Evolutionary conservation across 1,140 invertebrate species (phyloP).

Genomic region (Drosophila melanica): DNA sequence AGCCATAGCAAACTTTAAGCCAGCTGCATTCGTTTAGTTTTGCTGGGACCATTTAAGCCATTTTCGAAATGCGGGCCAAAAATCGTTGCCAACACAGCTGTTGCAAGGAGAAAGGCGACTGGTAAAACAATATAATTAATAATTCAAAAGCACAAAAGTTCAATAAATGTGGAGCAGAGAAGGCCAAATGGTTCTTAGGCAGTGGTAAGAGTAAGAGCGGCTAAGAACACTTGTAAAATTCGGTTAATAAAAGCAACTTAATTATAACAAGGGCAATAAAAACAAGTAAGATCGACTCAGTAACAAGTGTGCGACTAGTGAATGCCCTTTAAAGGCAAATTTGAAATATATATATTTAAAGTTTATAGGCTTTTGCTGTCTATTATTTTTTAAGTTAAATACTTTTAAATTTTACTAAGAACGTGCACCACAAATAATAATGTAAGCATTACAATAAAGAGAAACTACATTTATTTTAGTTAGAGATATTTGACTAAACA

Average conservation of each 20-base stretch:
- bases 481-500: too few relatives aligned
- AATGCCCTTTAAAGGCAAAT: background rate
- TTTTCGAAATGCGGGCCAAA: conserved; percentile 17
- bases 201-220: background rate
- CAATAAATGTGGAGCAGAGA: conserved; percentile 58
- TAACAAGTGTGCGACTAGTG: background rate
- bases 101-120: conserved; percentile 31
- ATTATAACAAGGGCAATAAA: conserved; percentile 60
- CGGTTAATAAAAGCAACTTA: conserved; percentile 72
- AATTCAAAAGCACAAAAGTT: conserved; percentile 68
- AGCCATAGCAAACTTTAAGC: conserved; percentile 3
- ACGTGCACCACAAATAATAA: too few relatives aligned
- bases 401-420: too few relatives aligned
- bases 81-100: conserved; percentile 23
- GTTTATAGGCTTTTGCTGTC: too few relatives aligned
- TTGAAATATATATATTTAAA: too few relatives aligned
- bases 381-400: too few relatives aligned
- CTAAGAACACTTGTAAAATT: conserved; percentile 64
- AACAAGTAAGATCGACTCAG: conserved; percentile 3
- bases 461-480: too few relatives aligned
- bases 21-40: conserved; percentile 6
- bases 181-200: conserved; percentile 33
- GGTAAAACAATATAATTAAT: conserved; percentile 71
- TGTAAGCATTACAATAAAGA: too few relatives aligned
- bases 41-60: conserved; percentile 7